Base-by-base conservation (phyloP, 2,113 vertebrate genomes). In the Podarcis raffonei region DNA sequence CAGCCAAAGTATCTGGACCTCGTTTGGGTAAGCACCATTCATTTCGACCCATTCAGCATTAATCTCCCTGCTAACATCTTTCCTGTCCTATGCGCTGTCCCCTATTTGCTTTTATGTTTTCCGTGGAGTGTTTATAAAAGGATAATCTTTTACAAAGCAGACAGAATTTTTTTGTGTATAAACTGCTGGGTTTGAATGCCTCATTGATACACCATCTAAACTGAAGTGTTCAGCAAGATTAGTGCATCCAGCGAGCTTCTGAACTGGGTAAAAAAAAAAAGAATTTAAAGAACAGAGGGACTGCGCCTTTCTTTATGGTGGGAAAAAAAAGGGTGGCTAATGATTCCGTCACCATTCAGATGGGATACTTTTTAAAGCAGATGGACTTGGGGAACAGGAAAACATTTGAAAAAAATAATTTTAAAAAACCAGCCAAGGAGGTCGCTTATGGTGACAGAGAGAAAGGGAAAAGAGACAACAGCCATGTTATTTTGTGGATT, bases 21-120 rank as follows among this genome's bases (percentile, higher is more conserved):
- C 95, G 96, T 96, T 97, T 98, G 96, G 96, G 97, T 97, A 96
- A 97, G 96, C 96, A 92, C 95, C 97, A 97, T 97, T 98, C 97
- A 97, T 97, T 97, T 97, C 91, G 94, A 95, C 95, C 97, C 97
- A 98, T 98, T 98, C 98, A 97, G 95, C 96, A 97, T 96, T 98
- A 98, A 98, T 98, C 97, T 97, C 97, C 97, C 97, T 92, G 96
- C 97, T 97, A 97, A 97, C 97, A 97, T 98, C 97, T 98, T 98
- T 98, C 97, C 97, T 97, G 97, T 97, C 96, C 97, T 97, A 94
- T 97, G 97, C 95, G 94, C 97, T 95, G 95, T 97, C 94, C 96
- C 94, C 96, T 97, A 94, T 97, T 97, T 97, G 97, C 97, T 97
- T 97, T 97, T 97, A 97, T 97, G 96, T 97, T 97, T 97, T 97